Evolutionary conservation across 2,888 invertebrate genomes (phyloP).

Genomic region (Hyalella azteca): DNA sequence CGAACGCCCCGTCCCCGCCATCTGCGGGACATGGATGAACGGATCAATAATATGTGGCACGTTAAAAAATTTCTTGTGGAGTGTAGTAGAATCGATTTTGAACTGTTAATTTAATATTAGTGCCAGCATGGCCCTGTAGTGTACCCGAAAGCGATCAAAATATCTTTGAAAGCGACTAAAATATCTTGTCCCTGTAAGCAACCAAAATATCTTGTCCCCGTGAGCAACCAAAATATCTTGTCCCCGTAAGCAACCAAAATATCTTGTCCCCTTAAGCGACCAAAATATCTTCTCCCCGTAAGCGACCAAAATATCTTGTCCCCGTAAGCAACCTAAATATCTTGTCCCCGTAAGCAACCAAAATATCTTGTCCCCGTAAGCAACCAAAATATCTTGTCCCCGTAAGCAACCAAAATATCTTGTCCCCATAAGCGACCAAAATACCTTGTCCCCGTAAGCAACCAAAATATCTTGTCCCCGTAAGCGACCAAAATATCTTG

Average conservation of each 20-base stretch:
- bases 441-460: background rate
- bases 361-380: background rate
- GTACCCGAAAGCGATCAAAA: background rate
- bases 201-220: background rate
- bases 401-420: background rate
- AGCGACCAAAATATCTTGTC: background rate
- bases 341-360: background rate
- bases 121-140: background rate
- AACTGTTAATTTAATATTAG: no score
- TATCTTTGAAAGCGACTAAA: background rate
- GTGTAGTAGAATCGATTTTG: background rate
- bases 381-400: no score
- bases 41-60: background rate
- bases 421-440: background rate
- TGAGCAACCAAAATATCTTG: background rate
- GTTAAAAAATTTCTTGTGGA: background rate
- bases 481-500: no score
- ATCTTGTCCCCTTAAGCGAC: background rate
- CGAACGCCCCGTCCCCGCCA: constrained; percentile 41
- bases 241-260: background rate
- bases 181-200: background rate
- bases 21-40: background rate
- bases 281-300: no score
- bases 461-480: background rate
- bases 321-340: background rate